Conservation (phyloP, 2,888 invertebrate genomes). For the Auanema freiburgensis region DNA sequence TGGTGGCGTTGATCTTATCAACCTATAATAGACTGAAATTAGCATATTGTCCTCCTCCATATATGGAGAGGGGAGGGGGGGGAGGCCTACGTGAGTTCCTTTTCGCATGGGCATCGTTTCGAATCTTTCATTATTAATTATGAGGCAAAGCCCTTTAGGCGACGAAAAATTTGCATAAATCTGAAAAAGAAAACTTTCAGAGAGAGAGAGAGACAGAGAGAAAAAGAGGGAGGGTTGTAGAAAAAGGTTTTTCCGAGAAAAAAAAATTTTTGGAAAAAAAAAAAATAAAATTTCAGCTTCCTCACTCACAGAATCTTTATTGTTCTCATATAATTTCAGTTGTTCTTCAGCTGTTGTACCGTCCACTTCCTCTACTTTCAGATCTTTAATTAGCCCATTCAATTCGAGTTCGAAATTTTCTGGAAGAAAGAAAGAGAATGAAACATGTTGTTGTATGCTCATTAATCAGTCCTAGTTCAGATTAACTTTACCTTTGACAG, state of each 20-base stretch:
- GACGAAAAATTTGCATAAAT: constrained; percentile 54
- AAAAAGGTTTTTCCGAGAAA: too few species aligned
- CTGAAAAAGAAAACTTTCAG: constrained; percentile 26
- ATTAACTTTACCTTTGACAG: too few species aligned
- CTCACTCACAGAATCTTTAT: constrained; percentile 11
- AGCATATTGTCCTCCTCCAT: not conserved
- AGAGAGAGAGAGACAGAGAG: too few species aligned
- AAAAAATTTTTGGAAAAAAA: too few species aligned
- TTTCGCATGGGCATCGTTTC: constrained; percentile 41
- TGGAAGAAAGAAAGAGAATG: too few species aligned
- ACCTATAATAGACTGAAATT: constrained; percentile 11
- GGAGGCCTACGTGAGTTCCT: constrained; percentile 49
- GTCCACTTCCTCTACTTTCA: constrained; percentile 12
- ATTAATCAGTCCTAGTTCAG: not conserved
- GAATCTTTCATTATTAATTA: constrained; percentile 62
- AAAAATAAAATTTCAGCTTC: too few species aligned
- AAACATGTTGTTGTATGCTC: not conserved
- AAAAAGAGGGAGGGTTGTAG: too few species aligned
- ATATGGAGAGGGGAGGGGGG: too few species aligned
- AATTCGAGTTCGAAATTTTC: too few species aligned
- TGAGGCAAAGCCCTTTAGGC: constrained; percentile 57
- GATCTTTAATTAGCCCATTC: constrained; percentile 4
- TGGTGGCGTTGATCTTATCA: constrained; percentile 49
- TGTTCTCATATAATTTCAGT: constrained; percentile 10
- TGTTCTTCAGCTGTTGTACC: constrained; percentile 12